Evolutionary conservation across 2,888 invertebrate species (phyloP), one percentile per base, ranked within the genome.

Genomic region (Timema podura): DNA sequence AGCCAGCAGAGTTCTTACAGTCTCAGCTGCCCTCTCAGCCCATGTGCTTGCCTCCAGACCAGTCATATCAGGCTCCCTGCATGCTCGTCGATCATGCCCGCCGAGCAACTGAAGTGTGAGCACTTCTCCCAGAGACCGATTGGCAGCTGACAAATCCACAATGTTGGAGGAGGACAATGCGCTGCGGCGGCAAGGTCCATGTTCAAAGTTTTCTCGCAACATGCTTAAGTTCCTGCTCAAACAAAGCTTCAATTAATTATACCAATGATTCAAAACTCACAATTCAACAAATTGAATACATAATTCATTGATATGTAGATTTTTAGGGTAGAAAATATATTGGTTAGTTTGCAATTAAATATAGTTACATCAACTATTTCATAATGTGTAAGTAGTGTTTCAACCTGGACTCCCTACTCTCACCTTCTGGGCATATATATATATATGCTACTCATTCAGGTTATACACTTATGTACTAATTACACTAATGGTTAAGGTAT

Each of bases 121-220:
- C 75, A 86, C 85, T 77, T 89, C 87, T 0, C 88, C 85, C 54
- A 91, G 79, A 75, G 87, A 86, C 75, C 85, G 81, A 79, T 87
- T 89, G 0, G 85, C 84, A 57, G 85, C 83, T 5, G 87, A 81
- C 75, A 91, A 80, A 76, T 90, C 90, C 51, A 90, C 78, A 70
- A 90, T 84, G 79, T 79, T 78, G n/a, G 76, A 76, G 9, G 79
- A 64, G 0, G 67, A 16, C 16, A 74, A 75, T 8, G 75, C 73
- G 65, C 76, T 72, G 11, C 71, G 65, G 6, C 75, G 73, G 16
- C 74, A 69, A 2, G 59, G 59, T 15, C 64, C 72, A 46, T 51
- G 67, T 70, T 65, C 88, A 83, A 85, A 84, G 70, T 83, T 84
- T 73, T 83, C 83, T 68, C 83, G 79, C 46, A 85, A 78, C 59